Percentiles rank a stretch among this genome's conserved stretches.
phyloP scores from a whole-genome alignment of 2,888 invertebrate genomes.

The Gymnocheta viridis region DNA sequence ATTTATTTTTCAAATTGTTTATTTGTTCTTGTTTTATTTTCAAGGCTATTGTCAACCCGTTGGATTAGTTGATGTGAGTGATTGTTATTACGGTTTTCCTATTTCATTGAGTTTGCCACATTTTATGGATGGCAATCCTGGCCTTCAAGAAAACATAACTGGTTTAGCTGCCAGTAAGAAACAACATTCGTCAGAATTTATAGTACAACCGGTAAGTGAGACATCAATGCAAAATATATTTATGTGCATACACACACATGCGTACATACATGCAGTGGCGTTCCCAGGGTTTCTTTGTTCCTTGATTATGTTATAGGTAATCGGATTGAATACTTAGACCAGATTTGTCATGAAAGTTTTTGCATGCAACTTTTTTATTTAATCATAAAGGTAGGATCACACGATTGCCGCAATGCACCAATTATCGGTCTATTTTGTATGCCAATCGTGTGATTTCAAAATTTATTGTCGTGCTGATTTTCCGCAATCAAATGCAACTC shows the following conservation, averaged over 20 bases:
- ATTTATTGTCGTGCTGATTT: too few relatives aligned
- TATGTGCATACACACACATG: neutral
- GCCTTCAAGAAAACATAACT: slow-evolving; percentile 85
- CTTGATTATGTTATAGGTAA: too few relatives aligned
- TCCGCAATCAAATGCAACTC: too few relatives aligned
- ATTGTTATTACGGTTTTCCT: slow-evolving; percentile 95
- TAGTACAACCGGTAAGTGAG: slow-evolving; percentile 89
- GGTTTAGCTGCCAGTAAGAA: slow-evolving; percentile 86
- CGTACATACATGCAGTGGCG: too few relatives aligned
- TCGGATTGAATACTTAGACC: too few relatives aligned
- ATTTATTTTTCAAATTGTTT: slow-evolving; percentile 26
- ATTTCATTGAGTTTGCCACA: slow-evolving; percentile 94
- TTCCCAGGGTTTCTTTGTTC: too few relatives aligned
- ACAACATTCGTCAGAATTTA: slow-evolving; percentile 87
- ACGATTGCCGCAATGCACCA: too few relatives aligned
- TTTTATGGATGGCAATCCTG: slow-evolving; percentile 88
- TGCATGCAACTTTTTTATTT: too few relatives aligned
- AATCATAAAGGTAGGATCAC: too few relatives aligned
- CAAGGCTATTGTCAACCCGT: slow-evolving; percentile 86
- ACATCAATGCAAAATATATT: neutral
- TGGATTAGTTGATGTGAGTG: slow-evolving; percentile 91
- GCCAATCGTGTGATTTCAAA: too few relatives aligned
- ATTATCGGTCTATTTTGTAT: too few relatives aligned
- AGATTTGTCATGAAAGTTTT: too few relatives aligned
- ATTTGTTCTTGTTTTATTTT: slow-evolving; percentile 65